Evolutionary conservation across 2,888 invertebrate genomes (phyloP), one percentile per base, ranked within the genome.

Genomic region (Acrobasis consociella): DNA sequence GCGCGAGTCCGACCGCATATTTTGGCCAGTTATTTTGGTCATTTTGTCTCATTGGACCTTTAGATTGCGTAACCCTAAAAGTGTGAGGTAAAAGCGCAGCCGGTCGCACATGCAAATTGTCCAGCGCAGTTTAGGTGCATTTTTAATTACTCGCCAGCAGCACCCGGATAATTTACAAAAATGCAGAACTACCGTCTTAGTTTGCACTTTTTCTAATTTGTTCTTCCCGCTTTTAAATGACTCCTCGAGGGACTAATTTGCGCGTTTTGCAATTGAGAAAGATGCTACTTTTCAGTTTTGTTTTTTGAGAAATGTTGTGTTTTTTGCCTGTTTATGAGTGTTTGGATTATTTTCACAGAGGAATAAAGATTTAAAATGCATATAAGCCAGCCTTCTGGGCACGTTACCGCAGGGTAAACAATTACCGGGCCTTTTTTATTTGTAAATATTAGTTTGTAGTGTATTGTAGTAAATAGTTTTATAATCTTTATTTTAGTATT

Each of bases 231-330:
- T 56, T 56, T 16, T 56, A 56, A 56, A 56, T 56, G 39, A 42
- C 17, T 56, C 56, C 17, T 42, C 0, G 42, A 1, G 16, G 39
- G 17, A 42, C 16, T 55, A 55, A 55, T 55, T 55, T 55, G 55
- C 55, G 55, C 55, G 39, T 55, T 55, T 55, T 55, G 55, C 55
- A 55, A 55, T 55, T 38, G 56, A 56, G 56, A 56, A 56, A 22
- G 42, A 56, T 39, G 56, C 17, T 16, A 42, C 15, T 50, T 16
- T 15, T 9, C 16, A 16, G 16, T 55, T 56, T 56, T 56, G 17
- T 42, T 56, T n/a, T n/a, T n/a, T 17, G 22, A 56, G 56, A 56
- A 17, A 55, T 55, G 15, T 53, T 31, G 38, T 37, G 38, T 53
- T 53, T 53, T 9, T 22, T 22, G 22, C 22, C 3, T 22, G 1